These are phyloP conservation scores for Whitmania pigra DNA, from an alignment of 1,140 invertebrate species.

Conservation along the genomic window DNA sequence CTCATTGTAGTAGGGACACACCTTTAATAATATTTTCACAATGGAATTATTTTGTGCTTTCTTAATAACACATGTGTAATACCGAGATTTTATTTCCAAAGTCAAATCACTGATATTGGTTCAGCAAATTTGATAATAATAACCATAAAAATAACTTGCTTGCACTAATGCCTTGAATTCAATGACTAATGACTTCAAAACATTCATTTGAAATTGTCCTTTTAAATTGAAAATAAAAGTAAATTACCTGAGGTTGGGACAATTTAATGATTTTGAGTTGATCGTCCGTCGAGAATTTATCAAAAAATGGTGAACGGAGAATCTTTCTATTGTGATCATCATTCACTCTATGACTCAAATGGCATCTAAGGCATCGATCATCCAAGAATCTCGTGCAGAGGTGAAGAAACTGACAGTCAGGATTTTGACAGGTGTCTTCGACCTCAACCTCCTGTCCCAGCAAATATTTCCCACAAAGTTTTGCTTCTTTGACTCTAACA, in stretches of 20 bases:
- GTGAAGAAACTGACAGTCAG: neutral
- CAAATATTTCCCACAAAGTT: neutral
- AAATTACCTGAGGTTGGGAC: too few relatives aligned
- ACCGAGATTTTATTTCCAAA: neutral
- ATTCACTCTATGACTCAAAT: neutral
- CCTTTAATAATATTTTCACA: neutral
- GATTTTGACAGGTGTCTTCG: neutral
- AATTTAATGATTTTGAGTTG: too few relatives aligned
- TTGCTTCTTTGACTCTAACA: neutral
- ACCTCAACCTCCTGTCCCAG: neutral
- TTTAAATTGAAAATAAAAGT: too few relatives aligned
- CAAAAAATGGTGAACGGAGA: too few relatives aligned
- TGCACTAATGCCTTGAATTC: neutral
- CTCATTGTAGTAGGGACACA: neutral
- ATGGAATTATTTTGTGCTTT: neutral
- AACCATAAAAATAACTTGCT: neutral
- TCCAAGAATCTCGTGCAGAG: constrained; percentile 1
- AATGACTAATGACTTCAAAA: too few relatives aligned
- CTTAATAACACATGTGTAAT: neutral
- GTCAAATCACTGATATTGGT: neutral
- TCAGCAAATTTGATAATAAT: neutral
- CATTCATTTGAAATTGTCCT: neutral
- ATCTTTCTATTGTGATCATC: neutral
- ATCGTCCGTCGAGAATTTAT: too few relatives aligned
- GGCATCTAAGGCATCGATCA: neutral